Evolutionary conservation across 1,140 invertebrate species (phyloP).

Genomic region (Drosophila guanche): DNA sequence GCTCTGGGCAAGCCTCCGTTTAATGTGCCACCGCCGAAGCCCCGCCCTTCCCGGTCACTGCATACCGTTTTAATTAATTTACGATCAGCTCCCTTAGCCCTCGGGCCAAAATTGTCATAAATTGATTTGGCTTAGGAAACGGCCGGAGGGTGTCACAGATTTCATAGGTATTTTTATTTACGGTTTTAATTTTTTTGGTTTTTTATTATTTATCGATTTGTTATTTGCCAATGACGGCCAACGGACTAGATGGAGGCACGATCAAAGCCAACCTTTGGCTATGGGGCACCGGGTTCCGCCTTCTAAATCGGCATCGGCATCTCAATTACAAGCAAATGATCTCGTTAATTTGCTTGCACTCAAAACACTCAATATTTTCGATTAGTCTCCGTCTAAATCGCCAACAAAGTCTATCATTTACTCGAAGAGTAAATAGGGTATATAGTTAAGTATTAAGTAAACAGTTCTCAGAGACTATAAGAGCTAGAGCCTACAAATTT

Average conservation of each 20-base stretch:
- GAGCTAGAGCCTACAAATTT: no score
- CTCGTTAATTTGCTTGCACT: slow-evolving; percentile 81
- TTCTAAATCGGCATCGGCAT: slow-evolving; percentile 51
- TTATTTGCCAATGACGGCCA: slow-evolving; percentile 14
- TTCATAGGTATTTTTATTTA: neutral
- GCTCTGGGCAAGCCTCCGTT: slow-evolving; percentile 42
- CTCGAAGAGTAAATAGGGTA: no score
- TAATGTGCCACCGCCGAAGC: slow-evolving; percentile 40
- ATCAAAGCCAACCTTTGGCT: slow-evolving; percentile 55
- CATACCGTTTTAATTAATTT: slow-evolving; percentile 69
- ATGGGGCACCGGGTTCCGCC: slow-evolving; percentile 35
- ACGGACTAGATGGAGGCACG: slow-evolving; percentile 27
- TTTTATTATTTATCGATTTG: slow-evolving; percentile 23
- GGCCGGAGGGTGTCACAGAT: slow-evolving; percentile 39
- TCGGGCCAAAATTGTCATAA: slow-evolving; percentile 48
- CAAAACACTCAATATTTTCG: slow-evolving; percentile 53
- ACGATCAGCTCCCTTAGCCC: slow-evolving; percentile 51
- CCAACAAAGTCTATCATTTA: slow-evolving; percentile 73
- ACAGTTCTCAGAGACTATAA: no score
- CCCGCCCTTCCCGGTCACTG: slow-evolving; percentile 1
- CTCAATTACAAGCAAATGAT: slow-evolving; percentile 75
- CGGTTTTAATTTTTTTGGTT: slow-evolving; percentile 7
- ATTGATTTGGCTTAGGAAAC: slow-evolving; percentile 50
- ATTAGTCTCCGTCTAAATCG: slow-evolving; percentile 59
- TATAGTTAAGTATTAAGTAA: no score